Evolutionary conservation across 1,140 invertebrate genomes (phyloP).

Genomic region (Thaumatotibia leucotreta): DNA sequence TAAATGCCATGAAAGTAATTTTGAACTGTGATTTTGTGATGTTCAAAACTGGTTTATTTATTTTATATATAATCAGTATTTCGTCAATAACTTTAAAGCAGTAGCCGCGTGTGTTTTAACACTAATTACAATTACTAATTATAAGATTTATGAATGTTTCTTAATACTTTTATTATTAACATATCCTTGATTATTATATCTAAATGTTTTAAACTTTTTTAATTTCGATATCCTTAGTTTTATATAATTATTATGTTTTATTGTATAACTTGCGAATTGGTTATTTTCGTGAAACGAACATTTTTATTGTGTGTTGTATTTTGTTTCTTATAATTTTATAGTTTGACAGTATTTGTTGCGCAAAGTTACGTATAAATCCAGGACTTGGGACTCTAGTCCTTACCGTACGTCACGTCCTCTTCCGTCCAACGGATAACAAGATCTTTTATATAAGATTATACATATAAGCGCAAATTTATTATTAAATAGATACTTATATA

Average conservation of each 20-base stretch:
- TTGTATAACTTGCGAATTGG: conserved; percentile 17
- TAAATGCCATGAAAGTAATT: conserved; percentile 64
- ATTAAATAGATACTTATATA: background rate
- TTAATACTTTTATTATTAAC: conserved; percentile 22
- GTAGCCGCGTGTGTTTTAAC: conserved; percentile 17
- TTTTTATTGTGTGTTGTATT: conserved; percentile 22
- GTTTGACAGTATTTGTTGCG: background rate
- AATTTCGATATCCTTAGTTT: background rate
- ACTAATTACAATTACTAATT: conserved; percentile 12
- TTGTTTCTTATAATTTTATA: conserved; percentile 17
- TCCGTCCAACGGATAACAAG: conserved; percentile 47
- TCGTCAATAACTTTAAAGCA: background rate
- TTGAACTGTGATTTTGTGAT: conserved; percentile 71
- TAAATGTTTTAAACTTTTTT: conserved; percentile 17
- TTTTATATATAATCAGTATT: conserved; percentile 36
- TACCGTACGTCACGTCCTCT: conserved; percentile 35
- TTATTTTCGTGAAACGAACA: conserved; percentile 46
- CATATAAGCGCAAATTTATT: background rate
- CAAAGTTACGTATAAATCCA: background rate
- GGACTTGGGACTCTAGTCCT: conserved; percentile 15
- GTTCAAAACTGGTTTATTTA: conserved; percentile 65
- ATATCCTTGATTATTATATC: conserved; percentile 12
- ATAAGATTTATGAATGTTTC: conserved; percentile 16
- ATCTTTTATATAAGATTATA: conserved; percentile 2
- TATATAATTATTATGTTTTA: conserved; percentile 21